phyloP scores from a whole-genome alignment of 2,797 vertebrate genomes.

The Lepilemur septentrionalis region DNA sequence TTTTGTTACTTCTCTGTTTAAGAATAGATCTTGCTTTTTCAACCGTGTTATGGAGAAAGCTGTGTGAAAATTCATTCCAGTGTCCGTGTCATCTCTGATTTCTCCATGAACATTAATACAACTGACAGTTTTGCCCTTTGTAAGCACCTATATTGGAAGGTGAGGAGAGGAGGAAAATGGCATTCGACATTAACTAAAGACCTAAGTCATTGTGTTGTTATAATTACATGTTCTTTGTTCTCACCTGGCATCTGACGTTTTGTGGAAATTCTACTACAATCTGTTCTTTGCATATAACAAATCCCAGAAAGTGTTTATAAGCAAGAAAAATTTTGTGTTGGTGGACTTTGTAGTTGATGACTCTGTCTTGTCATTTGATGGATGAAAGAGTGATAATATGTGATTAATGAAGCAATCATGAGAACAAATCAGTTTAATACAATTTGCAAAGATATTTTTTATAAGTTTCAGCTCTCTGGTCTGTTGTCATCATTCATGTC shows the following conservation, averaged over 20 bases:
- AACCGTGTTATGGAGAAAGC: background rate
- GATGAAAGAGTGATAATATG: constrained; percentile 2
- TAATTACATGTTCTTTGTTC: background rate
- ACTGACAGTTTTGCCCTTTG: background rate
- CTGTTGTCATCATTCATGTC: background rate
- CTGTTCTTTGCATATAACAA: background rate
- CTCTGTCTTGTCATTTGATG: background rate
- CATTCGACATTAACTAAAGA: background rate
- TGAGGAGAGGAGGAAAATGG: background rate
- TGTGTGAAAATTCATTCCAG: background rate
- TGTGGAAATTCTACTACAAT: background rate
- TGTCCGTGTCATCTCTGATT: background rate
- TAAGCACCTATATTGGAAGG: background rate
- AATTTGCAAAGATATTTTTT: constrained; percentile 10
- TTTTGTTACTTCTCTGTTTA: background rate
- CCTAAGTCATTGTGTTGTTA: background rate
- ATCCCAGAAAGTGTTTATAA: background rate
- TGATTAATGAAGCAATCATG: background rate
- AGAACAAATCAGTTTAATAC: constrained; percentile 28
- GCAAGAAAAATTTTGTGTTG: background rate
- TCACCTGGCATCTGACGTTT: background rate
- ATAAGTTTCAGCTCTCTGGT: background rate
- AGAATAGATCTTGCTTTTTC: background rate
- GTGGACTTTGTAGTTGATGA: background rate
- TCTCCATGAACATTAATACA: background rate